Evolutionary conservation across 2,888 invertebrate species (phyloP).

Genomic region (Drepana falcataria): DNA sequence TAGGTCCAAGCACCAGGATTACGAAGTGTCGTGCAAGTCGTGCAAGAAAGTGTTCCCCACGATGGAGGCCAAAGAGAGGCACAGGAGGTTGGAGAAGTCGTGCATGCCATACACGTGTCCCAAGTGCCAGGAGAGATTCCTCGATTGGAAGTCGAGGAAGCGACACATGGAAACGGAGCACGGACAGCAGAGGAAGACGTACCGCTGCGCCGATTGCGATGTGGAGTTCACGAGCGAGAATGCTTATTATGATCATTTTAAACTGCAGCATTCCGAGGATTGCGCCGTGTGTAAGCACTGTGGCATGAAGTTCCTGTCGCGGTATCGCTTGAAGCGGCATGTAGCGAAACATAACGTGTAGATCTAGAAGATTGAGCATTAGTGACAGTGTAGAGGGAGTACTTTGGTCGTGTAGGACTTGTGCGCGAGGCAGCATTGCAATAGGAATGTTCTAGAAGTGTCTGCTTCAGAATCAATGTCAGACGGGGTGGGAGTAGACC

Average conservation of each 20-base stretch:
- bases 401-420: no score
- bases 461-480: no score
- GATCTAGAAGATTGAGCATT: neutral
- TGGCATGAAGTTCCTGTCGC: conserved; percentile 57
- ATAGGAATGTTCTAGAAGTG: no score
- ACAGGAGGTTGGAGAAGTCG: conserved; percentile 52
- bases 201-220: conserved; percentile 55
- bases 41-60: conserved; percentile 60
- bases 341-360: conserved; percentile 48
- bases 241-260: conserved; percentile 61
- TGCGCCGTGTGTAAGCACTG: conserved; percentile 61
- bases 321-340: conserved; percentile 55
- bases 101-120: conserved; percentile 66
- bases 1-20: conserved; percentile 57
- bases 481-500: no score
- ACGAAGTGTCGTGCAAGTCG: conserved; percentile 54
- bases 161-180: conserved; percentile 60
- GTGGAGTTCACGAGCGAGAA: conserved; percentile 50
- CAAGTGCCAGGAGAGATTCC: conserved; percentile 57
- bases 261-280: conserved; percentile 57
- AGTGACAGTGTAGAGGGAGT: neutral
- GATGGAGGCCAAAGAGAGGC: conserved; percentile 63
- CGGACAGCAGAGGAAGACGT: conserved; percentile 44
- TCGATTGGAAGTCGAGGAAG: conserved; percentile 51
- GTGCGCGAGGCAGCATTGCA: no score